Evolutionary conservation across 2,888 invertebrate species (phyloP), one percentile per base, ranked within the genome.

Genomic region (Orgyia antiqua): DNA sequence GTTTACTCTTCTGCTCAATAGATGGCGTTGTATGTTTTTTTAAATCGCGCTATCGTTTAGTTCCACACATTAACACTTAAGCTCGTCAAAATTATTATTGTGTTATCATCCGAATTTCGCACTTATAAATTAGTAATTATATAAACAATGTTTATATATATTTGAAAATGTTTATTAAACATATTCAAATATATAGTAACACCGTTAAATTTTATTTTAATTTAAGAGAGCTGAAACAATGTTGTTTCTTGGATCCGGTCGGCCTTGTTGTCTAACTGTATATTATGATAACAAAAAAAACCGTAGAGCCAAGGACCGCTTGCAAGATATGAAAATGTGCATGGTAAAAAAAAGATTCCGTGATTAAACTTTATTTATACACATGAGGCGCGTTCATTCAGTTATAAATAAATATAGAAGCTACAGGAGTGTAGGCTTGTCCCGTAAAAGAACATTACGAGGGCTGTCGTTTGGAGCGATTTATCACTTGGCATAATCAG

Each of bases 371-470:
- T 64, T n/a, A n/a, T n/a, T n/a, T 60, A 70, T 68, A 68, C 60
- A 52, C 69, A 62, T 55, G 58, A 59, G 56, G 61, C 58, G 54
- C 54, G 54, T 69, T 61, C 67, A 71, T 75, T 74, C 68, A 71
- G 59, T 56, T 60, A 67, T 68, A 65, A 69, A 76, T 73, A 74
- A 74, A 75, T n/a, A n/a, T n/a, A n/a, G n/a, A n/a, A n/a, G n/a
- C n/a, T n/a, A 76, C 72, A 62, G 60, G 61, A 64, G 52, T 65
- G 56, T 56, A 58, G 63, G 69, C 67, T 60, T 48, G 69, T 72
- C 64, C 54, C 55, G 67, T 64, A 57, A 58, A 65, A 63, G 56
- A 58, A 58, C 63, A 63, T 63, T 59, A 70, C 64, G 58, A 58
- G 68, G 66, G 68, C 70, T 74, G 73, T 72, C 71, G 67, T 61